Evolutionary conservation across 2,113 vertebrate species (phyloP), one percentile per base, ranked within the genome.

Genomic region (Sorex fumeus): DNA sequence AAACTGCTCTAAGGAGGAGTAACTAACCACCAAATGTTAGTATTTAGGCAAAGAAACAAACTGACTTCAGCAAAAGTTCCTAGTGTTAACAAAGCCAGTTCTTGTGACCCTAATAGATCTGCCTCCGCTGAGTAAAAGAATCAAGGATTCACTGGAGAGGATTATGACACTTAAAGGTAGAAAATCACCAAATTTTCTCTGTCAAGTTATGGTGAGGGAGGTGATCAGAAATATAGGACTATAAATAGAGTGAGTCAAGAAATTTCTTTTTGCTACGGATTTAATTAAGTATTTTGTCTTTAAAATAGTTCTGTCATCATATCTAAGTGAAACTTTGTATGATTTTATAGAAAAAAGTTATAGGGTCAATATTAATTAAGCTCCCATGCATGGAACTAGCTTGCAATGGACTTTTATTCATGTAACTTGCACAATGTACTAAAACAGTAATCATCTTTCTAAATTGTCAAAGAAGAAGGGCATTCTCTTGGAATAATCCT

Each of bases 291-390:
- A 77, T 66, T 76, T 82, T 84, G 21, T 53, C 27, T 77, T 88
- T 77, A 86, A 88, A 15, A 45, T 69, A 84, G 1, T 43, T 62
- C 27, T 23, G 60, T 4, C 19, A 19, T n/a, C 60, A 50, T 1
- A 43, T 70, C 85, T 79, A 67, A 62, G 45, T 79, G 47, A 10
- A 79, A 83, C 60, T n/a, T 45, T 45, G 3, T 10, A 23, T 66
- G 32, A 40, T 18, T 25, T 71, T 60, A 34, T 21, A 77, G 2
- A 23, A 78, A 69, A 25, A 28, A 62, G 86, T 69, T 32, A 67
- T 23, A 36, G 43, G 3, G 11, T 90, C 81, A 91, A 50, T 40
- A 77, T 19, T 90, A 76, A 88, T 3, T 70, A 69, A 80, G 21
- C 23, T 75, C 36, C 3, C 0, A 12, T 43, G 7, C 10, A 16